Conservation (phyloP, 2,888 invertebrate genomes). For the Eucriotettix oculatus region DNA sequence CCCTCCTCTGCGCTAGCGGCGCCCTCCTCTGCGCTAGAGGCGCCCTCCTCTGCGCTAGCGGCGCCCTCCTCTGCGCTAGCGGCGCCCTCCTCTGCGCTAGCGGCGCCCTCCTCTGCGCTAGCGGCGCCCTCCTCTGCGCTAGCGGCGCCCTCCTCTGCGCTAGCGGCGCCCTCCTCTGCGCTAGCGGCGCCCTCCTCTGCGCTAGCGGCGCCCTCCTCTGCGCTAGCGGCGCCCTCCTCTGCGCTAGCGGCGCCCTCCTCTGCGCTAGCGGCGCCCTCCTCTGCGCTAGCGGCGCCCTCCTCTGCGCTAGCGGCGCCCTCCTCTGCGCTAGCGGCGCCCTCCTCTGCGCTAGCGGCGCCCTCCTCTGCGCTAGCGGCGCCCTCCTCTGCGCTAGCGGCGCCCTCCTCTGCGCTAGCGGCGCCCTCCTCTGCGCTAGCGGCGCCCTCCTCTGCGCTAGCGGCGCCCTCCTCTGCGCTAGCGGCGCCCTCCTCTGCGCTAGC, state of each 20-base stretch:
- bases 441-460: too few relatives aligned
- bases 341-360: conserved; percentile 17
- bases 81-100: background rate
- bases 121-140: background rate
- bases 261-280: conserved; percentile 19
- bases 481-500: too few relatives aligned
- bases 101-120: background rate
- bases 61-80: conserved; percentile 13
- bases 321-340: conserved; percentile 17
- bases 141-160: background rate
- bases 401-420: background rate
- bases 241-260: conserved; percentile 3
- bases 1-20: conserved; percentile 5
- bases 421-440: too few relatives aligned
- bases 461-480: too few relatives aligned
- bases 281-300: conserved; percentile 13
- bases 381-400: conserved; percentile 5
- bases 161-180: background rate
- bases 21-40: conserved; percentile 9
- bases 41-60: conserved; percentile 11
- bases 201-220: conserved; percentile 1
- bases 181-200: background rate
- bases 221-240: background rate
- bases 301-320: conserved; percentile 11
- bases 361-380: conserved; percentile 12